phyloP scores from a whole-genome alignment of 2,797 vertebrate species.

The Danio albolineatus region DNA sequence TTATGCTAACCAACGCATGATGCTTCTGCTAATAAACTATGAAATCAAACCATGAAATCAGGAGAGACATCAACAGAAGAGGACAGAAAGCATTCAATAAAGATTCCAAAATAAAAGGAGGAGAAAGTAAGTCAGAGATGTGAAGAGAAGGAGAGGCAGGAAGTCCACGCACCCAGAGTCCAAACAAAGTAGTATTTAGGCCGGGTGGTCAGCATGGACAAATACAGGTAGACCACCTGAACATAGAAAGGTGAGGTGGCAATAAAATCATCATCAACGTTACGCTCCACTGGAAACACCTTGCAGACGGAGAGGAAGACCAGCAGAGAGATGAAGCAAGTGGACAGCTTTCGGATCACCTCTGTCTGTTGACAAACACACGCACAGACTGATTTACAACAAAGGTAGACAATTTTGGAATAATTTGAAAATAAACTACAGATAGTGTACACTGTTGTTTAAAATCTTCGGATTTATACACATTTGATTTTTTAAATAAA shows the following conservation, averaged over 20 bases:
- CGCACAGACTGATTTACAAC: background rate
- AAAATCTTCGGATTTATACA: background rate
- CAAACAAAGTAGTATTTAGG: slow-evolving; percentile 97
- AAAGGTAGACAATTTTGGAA: background rate
- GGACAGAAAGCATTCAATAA: background rate
- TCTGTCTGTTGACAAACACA: slow-evolving; percentile 77
- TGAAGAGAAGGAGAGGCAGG: slow-evolving; percentile 15
- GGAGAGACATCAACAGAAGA: background rate
- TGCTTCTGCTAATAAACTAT: background rate
- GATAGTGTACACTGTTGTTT: background rate
- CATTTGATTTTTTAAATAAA: background rate
- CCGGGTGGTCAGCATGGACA: slow-evolving; percentile 91
- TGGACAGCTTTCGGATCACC: slow-evolving; percentile 86
- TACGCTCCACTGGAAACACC: slow-evolving; percentile 87
- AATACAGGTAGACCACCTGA: slow-evolving; percentile 86
- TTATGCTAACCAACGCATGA: background rate
- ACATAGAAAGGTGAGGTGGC: slow-evolving; percentile 84
- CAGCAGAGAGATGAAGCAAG: slow-evolving; percentile 88
- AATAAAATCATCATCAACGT: slow-evolving; percentile 87
- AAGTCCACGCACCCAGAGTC: slow-evolving; percentile 86
- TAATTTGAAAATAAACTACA: background rate
- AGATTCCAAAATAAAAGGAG: background rate
- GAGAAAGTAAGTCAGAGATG: background rate
- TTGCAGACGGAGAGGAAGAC: slow-evolving; percentile 89
- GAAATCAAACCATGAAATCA: background rate